phyloP scores from a whole-genome alignment of 1,140 invertebrate species.

The Diachasma alloeum region DNA sequence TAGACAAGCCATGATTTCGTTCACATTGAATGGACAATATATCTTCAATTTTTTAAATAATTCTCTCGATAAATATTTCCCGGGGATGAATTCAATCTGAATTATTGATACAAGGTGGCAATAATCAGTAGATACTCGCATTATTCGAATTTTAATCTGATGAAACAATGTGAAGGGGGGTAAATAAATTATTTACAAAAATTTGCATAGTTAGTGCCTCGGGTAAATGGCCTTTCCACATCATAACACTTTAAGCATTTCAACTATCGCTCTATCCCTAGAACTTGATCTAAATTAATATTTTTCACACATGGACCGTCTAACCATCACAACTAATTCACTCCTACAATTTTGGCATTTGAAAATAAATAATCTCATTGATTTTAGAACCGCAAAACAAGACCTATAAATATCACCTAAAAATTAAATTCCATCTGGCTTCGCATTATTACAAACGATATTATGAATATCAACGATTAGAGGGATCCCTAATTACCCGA shows the following conservation, averaged over 20 bases:
- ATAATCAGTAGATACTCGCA: not conserved
- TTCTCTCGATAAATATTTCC: not conserved
- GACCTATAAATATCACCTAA: not conserved
- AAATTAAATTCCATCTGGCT: slow-evolving; percentile 19
- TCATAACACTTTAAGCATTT: not conserved
- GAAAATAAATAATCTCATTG: not conserved
- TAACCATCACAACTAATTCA: slow-evolving; percentile 20
- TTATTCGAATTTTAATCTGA: not conserved
- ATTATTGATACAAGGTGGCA: not conserved
- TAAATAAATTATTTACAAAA: slow-evolving; percentile 54
- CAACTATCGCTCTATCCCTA: not conserved
- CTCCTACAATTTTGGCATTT: not conserved
- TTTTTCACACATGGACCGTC: slow-evolving; percentile 11
- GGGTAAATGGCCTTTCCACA: slow-evolving; percentile 34
- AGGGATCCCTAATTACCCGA: slow-evolving; percentile 36
- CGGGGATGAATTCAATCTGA: not conserved
- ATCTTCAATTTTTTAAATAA: not conserved
- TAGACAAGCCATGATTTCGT: slow-evolving; percentile 23
- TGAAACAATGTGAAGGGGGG: slow-evolving; percentile 12
- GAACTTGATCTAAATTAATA: slow-evolving; percentile 3
- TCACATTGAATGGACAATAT: slow-evolving; percentile 4
- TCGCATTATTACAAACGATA: not conserved
- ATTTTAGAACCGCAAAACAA: not conserved
- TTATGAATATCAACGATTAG: not conserved
- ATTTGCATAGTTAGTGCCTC: slow-evolving; percentile 42